Base-by-base conservation (phyloP, 2,113 vertebrate genomes). In the Parus major region DNA sequence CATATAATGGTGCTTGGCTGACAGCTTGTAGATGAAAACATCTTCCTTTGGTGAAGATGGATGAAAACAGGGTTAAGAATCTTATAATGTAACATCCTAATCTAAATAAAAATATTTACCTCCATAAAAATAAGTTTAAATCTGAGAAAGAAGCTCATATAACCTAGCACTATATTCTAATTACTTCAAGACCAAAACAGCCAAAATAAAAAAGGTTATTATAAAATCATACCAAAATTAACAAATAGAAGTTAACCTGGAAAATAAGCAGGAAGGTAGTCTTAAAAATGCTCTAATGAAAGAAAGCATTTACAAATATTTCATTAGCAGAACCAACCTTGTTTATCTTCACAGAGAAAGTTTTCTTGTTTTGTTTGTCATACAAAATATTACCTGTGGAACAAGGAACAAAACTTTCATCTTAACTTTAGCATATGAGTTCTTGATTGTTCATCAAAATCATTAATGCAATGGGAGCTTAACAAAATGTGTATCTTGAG, bases 241-340 rank as follows among this genome's bases (percentile, higher is more conserved):
- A 70, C 27, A 50, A 83, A 92, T 3, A 71, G 18, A 72, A 76
- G 35, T 73, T 85, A 61, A 65, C 10, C 36, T 57, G 59, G 66
- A 68, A 86, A 87, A 93, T 12, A 86, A 53, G 12, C 9, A 72
- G 60, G 76, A 92, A 87, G 7, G 15, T 28, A 55, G 50, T 61
- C 78, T 68, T 41, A 80, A 81, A 61, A 94, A 81, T 52, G 24
- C 5, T 85, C 73, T 57, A 4, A 28, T 28, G 4, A 65, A 47
- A 81, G 29, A 84, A 79, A 41, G 20, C 0, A 19, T 66, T 63
- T 52, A 68, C 8, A 79, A 39, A 59, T 7, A 6, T 18, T 91
- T 93, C 47, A 39, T 78, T 85, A 81, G 77, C 64, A 96, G 76
- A 95, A 98, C 98, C 83, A 90, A 99, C 99, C 99, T 99, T 98